A percentile compares a stretch with the other conserved stretches of the same genome.
Evolutionary conservation across 2,113 vertebrate species (phyloP).

Genomic region (Crypturellus undulatus): DNA sequence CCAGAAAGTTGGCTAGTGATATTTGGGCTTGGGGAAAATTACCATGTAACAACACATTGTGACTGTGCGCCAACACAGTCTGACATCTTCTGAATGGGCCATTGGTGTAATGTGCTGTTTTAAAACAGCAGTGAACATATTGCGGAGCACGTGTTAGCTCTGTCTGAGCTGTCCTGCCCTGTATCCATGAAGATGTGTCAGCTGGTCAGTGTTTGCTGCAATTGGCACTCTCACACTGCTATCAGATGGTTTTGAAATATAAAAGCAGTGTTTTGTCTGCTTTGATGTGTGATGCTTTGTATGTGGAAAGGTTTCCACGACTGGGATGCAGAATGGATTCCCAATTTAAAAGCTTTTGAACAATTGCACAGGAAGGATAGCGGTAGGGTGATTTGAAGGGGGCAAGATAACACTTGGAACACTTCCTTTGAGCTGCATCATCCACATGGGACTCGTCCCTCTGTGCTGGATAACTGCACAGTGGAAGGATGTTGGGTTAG

Average conservation of each 20-base stretch:
- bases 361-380: background rate
- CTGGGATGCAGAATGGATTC: background rate
- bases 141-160: conserved; percentile 42
- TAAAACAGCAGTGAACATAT: conserved; percentile 43
- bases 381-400: background rate
- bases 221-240: background rate
- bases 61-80: conserved; percentile 37
- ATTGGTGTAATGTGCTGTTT: conserved; percentile 43
- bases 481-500: background rate
- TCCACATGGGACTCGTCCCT: background rate
- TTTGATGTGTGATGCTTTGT: background rate
- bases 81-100: conserved; percentile 52
- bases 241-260: background rate
- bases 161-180: conserved; percentile 54
- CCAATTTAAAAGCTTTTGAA: background rate
- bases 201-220: conserved; percentile 38
- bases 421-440: background rate
- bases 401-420: background rate
- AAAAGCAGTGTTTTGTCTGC: background rate
- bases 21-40: conserved; percentile 54
- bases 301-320: background rate
- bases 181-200: conserved; percentile 28
- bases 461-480: background rate
- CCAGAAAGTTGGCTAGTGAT: background rate
- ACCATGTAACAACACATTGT: conserved; percentile 20